A percentile compares a stretch with the other conserved stretches of the same genome.
phyloP scores from a whole-genome alignment of 2,888 invertebrate genomes.

The Parochlus steinenii region DNA sequence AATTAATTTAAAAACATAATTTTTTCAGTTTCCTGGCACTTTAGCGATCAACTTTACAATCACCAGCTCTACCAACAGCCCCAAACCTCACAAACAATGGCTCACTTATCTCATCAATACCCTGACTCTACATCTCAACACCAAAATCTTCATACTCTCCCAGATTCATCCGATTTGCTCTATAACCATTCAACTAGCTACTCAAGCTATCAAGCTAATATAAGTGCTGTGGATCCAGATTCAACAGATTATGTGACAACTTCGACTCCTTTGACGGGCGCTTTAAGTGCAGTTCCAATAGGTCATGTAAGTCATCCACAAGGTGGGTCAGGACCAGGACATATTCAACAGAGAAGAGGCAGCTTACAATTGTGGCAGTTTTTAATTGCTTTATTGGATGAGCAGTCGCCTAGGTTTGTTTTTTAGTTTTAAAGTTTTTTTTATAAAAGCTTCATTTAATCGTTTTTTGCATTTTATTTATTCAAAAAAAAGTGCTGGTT shows the following conservation, averaged over 20 bases:
- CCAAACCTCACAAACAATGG: slow-evolving; percentile 17
- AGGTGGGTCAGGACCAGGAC: no score
- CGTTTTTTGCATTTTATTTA: slow-evolving; percentile 18
- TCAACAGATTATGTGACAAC: slow-evolving; percentile 10
- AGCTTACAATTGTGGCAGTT: slow-evolving; percentile 92
- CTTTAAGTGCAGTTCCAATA: background rate
- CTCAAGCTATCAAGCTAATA: no score
- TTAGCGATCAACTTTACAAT: slow-evolving; percentile 4
- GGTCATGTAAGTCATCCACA: slow-evolving; percentile 2
- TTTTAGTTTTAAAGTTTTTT: slow-evolving; percentile 2
- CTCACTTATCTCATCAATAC: slow-evolving; percentile 23
- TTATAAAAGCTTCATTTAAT: slow-evolving; percentile 1
- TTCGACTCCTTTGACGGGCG: background rate
- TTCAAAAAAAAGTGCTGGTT: slow-evolving; percentile 59
- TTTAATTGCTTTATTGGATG: slow-evolving; percentile 63
- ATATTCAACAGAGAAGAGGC: slow-evolving; percentile 47
- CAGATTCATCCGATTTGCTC: no score
- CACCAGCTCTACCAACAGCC: slow-evolving; percentile 21
- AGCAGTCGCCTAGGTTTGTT: slow-evolving; percentile 35
- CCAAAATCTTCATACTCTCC: slow-evolving; percentile 14
- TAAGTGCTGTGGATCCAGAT: no score
- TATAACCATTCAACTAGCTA: no score
- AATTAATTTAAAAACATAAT: no score
- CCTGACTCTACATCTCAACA: slow-evolving; percentile 29
- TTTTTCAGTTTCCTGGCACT: no score